Base-by-base conservation (phyloP, 2,888 invertebrate genomes). In the Agapetus fuscipes region DNA sequence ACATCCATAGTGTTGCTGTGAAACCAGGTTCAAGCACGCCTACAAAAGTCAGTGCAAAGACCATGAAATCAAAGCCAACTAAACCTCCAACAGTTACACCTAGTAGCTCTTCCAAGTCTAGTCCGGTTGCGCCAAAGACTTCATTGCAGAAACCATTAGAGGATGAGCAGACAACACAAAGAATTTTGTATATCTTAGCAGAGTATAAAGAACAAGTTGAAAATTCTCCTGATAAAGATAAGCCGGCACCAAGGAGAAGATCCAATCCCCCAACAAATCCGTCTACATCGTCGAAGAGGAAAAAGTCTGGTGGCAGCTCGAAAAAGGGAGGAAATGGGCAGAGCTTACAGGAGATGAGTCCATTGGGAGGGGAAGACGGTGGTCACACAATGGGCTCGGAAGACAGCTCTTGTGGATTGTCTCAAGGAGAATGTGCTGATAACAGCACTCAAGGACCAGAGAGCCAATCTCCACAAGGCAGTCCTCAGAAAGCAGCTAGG, bases 171-270 rank as follows among this genome's bases (percentile, higher is more conserved):
- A 85, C 85, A 0, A 82, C 83, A 0, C 83, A 84, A 54, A 68
- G 84, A 49, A 85, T 85, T 51, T 76, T 84, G 44, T 83, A 83
- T 48, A 85, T 85, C 51, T 58, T 85, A 33, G 83, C 83, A 1
- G 82, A 85, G 54, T 85, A 85, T 56, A 83, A 83, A 32, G 85
- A 85, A 52, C 84, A 85, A 54, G 66, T 85, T 29, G 71, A 83
- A 50, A 85, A 84, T 53, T 84, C 83, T 1, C 85, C 85, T 0
- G 85, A 85, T 59, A 85, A 84, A 54, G 82, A 85, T 56, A 85
- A 84, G 57, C 85, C 85, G 0, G 85, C 85, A 1, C 85, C 85
- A 1, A 68, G 85, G 29, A 66, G 85, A 50, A 68, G 85, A 37
- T 77, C 82, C 0, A 83, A 84, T 57, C 79, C 79, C 10, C 81